phyloP scores from a whole-genome alignment of 1,140 invertebrate genomes.

The Hyposmocoma kahamanoa region DNA sequence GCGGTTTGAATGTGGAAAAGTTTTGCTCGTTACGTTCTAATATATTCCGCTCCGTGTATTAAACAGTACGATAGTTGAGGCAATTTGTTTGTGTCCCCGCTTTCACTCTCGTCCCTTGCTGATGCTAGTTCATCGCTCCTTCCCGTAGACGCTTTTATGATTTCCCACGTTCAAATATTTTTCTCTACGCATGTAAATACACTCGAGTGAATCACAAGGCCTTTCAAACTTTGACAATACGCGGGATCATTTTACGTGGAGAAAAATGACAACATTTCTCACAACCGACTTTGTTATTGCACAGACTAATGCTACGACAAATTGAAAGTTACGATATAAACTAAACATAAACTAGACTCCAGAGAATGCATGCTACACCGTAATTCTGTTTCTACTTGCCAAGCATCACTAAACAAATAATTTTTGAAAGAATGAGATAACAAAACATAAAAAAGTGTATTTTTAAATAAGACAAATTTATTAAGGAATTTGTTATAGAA shows the following conservation, averaged over 20 bases:
- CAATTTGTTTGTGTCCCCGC: neutral
- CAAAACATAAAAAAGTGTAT: no score
- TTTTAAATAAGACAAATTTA: no score
- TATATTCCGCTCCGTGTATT: no score
- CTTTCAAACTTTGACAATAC: conserved; percentile 33
- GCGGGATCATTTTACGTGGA: conserved; percentile 28
- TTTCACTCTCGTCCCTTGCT: conserved; percentile 14
- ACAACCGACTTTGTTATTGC: conserved; percentile 25
- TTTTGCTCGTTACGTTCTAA: no score
- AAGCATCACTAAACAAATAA: conserved; percentile 6
- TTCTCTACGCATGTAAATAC: conserved; percentile 27
- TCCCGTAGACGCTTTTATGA: conserved; percentile 17
- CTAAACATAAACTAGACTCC: conserved; percentile 11
- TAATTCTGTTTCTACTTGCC: conserved; percentile 9
- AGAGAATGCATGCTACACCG: conserved; percentile 7
- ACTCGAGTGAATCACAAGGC: conserved; percentile 27
- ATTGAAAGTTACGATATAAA: conserved; percentile 15
- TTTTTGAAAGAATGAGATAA: no score
- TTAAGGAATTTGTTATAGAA: no score
- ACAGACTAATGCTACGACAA: conserved; percentile 13
- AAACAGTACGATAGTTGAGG: no score
- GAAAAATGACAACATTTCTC: conserved; percentile 30
- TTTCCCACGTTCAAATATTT: conserved; percentile 27
- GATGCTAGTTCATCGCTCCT: neutral
- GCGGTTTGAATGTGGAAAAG: no score